phyloP scores from a whole-genome alignment of 1,140 invertebrate genomes.

The Drosophila santomea region DNA sequence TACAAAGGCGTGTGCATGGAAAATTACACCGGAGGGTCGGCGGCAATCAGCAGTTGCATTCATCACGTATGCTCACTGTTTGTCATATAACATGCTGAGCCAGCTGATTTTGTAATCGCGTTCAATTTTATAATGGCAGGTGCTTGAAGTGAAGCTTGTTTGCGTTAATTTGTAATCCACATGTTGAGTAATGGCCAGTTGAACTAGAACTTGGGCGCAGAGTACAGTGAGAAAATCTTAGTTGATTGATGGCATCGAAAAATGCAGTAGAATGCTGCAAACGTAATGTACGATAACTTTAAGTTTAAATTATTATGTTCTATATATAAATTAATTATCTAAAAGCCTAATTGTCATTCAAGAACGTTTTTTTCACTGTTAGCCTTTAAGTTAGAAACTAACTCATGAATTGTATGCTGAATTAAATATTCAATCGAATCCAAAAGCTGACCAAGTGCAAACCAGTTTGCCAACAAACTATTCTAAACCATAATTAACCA shows the following conservation, averaged over 20 bases:
- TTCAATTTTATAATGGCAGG: constrained; percentile 30
- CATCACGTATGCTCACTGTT: constrained; percentile 24
- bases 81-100: constrained; percentile 36
- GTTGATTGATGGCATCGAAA: too few species aligned
- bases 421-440: constrained; percentile 21
- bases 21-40: constrained; percentile 50
- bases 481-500: constrained; percentile 35
- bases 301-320: too few species aligned
- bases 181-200: constrained; percentile 32
- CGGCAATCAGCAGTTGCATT: constrained; percentile 20
- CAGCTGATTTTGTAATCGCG: constrained; percentile 56
- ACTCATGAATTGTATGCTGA: constrained; percentile 7
- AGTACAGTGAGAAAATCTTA: neutral
- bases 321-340: too few species aligned
- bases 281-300: too few species aligned
- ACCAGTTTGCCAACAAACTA: constrained; percentile 29
- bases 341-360: too few species aligned
- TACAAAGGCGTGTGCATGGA: constrained; percentile 47
- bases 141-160: constrained; percentile 16
- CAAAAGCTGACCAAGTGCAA: constrained; percentile 3
- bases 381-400: too few species aligned
- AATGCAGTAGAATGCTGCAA: too few species aligned
- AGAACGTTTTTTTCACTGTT: too few species aligned
- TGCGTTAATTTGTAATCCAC: constrained; percentile 29
- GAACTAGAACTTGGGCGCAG: constrained; percentile 47